These are phyloP conservation scores for Pristiophorus japonicus DNA, from an alignment of 2,113 vertebrate genomes.

Conservation along the genomic window DNA sequence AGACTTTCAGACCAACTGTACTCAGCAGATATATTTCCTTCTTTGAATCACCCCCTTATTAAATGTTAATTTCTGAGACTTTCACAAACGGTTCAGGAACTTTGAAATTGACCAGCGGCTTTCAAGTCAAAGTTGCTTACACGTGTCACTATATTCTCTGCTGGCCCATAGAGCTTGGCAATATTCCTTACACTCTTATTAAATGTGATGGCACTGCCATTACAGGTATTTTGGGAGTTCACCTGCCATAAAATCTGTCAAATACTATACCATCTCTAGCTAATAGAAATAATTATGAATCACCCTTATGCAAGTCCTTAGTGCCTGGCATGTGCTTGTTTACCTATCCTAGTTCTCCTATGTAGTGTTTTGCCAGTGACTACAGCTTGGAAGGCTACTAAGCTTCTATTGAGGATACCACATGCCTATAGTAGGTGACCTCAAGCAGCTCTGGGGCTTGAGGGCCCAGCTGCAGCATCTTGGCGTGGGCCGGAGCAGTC, in stretches of 20 bases:
- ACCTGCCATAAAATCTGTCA: neutral
- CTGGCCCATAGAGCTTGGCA: neutral
- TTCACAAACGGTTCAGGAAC: neutral
- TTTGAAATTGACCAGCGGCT: neutral
- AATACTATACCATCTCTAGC: neutral
- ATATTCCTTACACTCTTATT: neutral
- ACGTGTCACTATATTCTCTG: neutral
- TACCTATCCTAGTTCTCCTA: neutral
- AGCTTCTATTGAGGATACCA: neutral
- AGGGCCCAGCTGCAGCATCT: neutral
- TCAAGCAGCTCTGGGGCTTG: neutral
- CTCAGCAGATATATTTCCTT: neutral
- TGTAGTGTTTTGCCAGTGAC: neutral
- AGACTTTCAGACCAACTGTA: neutral
- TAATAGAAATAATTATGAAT: neutral
- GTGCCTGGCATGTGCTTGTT: neutral
- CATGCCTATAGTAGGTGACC: neutral
- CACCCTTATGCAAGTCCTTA: neutral
- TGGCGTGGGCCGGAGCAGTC: neutral
- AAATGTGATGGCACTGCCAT: neutral
- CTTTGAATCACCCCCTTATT: neutral
- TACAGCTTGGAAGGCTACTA: neutral
- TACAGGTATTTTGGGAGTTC: neutral
- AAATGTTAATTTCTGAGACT: neutral
- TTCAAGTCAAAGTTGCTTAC: neutral